A percentile compares a stretch with the other conserved stretches of the same genome.
Evolutionary conservation across 2,113 vertebrate species (phyloP).

Genomic region (Spea multiplicata): DNA sequence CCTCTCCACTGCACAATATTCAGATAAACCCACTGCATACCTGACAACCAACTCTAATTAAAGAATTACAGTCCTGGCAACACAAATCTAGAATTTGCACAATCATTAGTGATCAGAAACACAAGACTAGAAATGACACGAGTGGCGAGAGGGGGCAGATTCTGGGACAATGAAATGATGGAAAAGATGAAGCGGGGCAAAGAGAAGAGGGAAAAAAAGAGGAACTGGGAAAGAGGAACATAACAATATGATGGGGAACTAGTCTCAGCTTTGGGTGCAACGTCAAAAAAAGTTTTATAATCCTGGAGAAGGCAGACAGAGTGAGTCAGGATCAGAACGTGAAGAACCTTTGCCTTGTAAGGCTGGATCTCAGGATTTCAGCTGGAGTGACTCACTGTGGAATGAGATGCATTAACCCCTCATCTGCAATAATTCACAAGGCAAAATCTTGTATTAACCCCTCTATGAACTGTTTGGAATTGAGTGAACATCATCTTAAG

Average conservation of each 20-base stretch:
- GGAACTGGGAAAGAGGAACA: background rate
- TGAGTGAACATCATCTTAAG: too few relatives aligned
- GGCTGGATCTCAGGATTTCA: slow-evolving; percentile 10
- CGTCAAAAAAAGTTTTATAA: slow-evolving; percentile 13
- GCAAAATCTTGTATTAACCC: background rate
- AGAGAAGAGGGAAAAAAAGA: background rate
- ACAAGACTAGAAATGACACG: too few relatives aligned
- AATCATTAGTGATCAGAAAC: too few relatives aligned
- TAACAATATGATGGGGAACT: too few relatives aligned
- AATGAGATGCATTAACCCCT: slow-evolving; percentile 29
- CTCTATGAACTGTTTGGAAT: background rate
- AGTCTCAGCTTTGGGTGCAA: background rate
- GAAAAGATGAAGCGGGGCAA: background rate
- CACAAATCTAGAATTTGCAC: too few relatives aligned
- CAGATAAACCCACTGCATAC: slow-evolving; percentile 6
- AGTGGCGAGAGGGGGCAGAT: too few relatives aligned
- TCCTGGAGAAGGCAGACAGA: background rate
- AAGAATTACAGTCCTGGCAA: too few relatives aligned
- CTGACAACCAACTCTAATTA: too few relatives aligned
- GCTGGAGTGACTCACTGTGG: slow-evolving; percentile 35
- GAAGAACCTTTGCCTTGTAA: slow-evolving; percentile 32
- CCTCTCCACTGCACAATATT: background rate
- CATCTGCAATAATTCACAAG: background rate
- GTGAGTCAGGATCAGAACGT: slow-evolving; percentile 1
- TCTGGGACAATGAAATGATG: too few relatives aligned